Evolutionary conservation across 1,140 invertebrate genomes (phyloP).

Genomic region (Maniola jurtina): DNA sequence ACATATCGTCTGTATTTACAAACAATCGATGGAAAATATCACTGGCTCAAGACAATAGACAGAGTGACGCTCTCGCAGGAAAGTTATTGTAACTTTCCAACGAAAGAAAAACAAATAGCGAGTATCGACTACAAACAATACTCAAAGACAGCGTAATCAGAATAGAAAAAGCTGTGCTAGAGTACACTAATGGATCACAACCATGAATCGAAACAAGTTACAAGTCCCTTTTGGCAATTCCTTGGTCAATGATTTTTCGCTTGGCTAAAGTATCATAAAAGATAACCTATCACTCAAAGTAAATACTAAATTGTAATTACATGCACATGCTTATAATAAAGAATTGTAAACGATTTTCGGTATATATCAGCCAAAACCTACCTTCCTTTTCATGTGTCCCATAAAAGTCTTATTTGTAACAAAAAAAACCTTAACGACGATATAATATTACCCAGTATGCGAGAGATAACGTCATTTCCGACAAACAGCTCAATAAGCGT

Average conservation of each 20-base stretch:
- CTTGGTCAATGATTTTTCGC: no score
- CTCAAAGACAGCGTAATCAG: neutral
- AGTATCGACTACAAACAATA: conserved; percentile 2
- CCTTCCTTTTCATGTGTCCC: no score
- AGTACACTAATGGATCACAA: neutral
- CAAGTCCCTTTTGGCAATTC: no score
- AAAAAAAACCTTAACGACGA: neutral
- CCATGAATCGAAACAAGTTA: neutral
- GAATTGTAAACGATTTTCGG: no score
- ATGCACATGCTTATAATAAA: no score
- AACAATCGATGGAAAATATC: neutral
- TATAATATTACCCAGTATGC: neutral
- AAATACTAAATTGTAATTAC: no score
- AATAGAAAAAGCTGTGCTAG: neutral
- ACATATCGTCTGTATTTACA: neutral
- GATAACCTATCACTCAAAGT: no score
- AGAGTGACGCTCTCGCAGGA: neutral
- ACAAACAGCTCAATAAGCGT: conserved; percentile 56
- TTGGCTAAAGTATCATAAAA: neutral
- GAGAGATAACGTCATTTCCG: conserved; percentile 41
- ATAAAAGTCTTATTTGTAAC: no score
- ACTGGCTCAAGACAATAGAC: neutral
- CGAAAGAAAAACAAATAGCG: conserved; percentile 2
- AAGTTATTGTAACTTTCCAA: neutral
- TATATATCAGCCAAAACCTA: no score